Evolutionary conservation across 2,113 vertebrate genomes (phyloP).

Genomic region (Ictalurus punctatus): DNA sequence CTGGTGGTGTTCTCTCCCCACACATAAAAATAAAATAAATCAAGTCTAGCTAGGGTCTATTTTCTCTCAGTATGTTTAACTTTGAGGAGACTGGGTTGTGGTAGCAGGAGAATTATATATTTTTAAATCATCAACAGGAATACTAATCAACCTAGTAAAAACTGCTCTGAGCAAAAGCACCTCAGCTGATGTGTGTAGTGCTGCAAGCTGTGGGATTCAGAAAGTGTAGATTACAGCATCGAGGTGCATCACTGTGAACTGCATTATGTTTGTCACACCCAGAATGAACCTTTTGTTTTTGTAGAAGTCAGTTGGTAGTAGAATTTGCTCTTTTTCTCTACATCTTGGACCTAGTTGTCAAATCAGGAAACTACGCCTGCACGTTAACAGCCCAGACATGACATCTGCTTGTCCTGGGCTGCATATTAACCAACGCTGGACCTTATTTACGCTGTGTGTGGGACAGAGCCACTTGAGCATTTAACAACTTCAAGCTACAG

Average conservation of each 20-base stretch:
- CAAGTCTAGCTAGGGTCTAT: background rate
- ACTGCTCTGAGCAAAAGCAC: background rate
- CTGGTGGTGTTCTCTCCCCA: background rate
- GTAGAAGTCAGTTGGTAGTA: background rate
- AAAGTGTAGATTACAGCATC: background rate
- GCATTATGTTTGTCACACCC: background rate
- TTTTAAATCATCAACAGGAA: too few species aligned
- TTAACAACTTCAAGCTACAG: background rate
- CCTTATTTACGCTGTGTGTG: background rate
- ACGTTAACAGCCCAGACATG: background rate
- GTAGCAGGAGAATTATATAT: background rate
- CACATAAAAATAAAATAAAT: background rate
- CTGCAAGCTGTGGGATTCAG: background rate
- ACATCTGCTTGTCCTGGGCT: background rate
- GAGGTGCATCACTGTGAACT: too few species aligned
- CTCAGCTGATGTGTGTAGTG: background rate
- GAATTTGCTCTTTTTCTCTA: too few species aligned
- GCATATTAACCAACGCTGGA: background rate
- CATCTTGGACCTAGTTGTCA: background rate
- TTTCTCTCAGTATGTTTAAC: background rate
- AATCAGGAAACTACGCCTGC: background rate
- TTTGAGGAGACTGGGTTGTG: background rate
- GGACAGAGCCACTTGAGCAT: background rate
- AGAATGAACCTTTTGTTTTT: background rate
- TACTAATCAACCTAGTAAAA: background rate